Conservation (phyloP, 1,140 invertebrate genomes). For the Vanessa tameamea region DNA sequence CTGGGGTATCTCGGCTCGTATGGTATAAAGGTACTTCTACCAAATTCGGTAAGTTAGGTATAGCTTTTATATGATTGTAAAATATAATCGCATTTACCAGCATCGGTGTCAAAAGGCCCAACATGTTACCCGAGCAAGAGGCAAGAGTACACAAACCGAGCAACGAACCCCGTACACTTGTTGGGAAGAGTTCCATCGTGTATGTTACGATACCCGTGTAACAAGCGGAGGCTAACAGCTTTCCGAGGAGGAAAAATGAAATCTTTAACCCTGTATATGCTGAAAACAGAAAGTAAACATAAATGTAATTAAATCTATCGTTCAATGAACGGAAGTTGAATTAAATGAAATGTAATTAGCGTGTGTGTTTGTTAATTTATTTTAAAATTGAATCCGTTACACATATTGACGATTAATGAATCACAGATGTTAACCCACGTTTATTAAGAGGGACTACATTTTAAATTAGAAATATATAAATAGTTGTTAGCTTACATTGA, state of each 20-base stretch:
- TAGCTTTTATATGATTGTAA: not conserved
- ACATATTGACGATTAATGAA: no score
- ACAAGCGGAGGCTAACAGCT: conserved; percentile 85
- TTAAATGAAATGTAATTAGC: no score
- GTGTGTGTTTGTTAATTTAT: no score
- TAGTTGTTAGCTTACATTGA: conserved; percentile 47
- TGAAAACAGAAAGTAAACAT: conserved; percentile 30
- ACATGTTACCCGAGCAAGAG: conserved; percentile 86
- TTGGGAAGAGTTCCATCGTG: conserved; percentile 87
- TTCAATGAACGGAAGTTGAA: not conserved
- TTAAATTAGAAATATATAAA: no score
- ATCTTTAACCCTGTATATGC: conserved; percentile 67
- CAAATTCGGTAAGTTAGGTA: not conserved
- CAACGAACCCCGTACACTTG: conserved; percentile 84
- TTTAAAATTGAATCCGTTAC: no score
- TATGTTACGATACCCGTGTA: conserved; percentile 86
- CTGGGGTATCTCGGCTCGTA: no score
- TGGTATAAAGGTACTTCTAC: not conserved
- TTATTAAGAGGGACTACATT: no score
- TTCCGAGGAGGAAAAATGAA: conserved; percentile 85
- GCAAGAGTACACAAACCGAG: conserved; percentile 85
- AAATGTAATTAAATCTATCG: not conserved
- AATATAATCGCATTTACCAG: conserved; percentile 74
- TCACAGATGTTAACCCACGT: no score
- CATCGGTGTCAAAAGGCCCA: conserved; percentile 86